A percentile compares a stretch with the other conserved stretches of the same genome.
Evolutionary conservation across 2,113 vertebrate species (phyloP).

Genomic region (Mobula hypostoma): DNA sequence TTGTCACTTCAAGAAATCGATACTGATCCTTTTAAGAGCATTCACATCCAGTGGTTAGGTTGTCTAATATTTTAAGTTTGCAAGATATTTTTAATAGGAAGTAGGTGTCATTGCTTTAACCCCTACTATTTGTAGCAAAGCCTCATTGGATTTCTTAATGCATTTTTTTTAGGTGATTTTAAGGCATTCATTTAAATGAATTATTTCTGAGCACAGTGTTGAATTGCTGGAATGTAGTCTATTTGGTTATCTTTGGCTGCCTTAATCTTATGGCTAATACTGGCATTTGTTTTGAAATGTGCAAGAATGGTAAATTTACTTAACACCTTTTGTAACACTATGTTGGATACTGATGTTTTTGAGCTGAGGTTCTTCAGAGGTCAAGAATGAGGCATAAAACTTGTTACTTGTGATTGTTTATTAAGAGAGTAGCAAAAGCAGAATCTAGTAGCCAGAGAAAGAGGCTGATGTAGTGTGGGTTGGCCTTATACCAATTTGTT

Average conservation of each 20-base stretch:
- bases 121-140: background rate
- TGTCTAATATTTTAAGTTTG: background rate
- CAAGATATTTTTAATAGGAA: background rate
- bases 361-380: no score
- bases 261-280: background rate
- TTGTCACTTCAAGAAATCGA: background rate
- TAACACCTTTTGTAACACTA: no score
- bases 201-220: background rate
- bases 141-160: background rate
- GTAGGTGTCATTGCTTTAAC: background rate
- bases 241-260: background rate
- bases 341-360: no score
- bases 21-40: background rate
- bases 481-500: no score
- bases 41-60: background rate
- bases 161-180: background rate
- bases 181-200: background rate
- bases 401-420: no score
- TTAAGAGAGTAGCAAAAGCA: no score
- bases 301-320: background rate
- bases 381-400: no score
- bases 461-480: no score
- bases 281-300: background rate
- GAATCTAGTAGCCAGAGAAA: no score
- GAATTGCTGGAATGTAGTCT: background rate